Percentiles rank a stretch among this genome's conserved stretches.
phyloP scores from a whole-genome alignment of 2,113 vertebrate species.

The Crotalus horridus region DNA sequence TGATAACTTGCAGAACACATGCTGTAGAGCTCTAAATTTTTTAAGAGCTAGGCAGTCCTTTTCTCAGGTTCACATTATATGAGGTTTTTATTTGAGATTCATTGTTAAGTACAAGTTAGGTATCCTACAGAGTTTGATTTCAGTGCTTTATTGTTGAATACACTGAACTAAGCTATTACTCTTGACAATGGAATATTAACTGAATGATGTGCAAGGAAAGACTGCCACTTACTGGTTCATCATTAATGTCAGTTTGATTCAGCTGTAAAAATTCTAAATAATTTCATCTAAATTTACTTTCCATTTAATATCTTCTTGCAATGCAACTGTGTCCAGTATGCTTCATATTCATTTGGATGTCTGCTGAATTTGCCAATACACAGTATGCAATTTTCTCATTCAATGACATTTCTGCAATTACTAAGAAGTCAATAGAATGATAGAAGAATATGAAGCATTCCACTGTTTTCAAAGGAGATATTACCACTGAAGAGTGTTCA shows the following conservation, averaged over 20 bases:
- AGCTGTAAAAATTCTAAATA: neutral
- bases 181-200: slow-evolving; percentile 1
- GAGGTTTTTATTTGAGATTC: neutral
- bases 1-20: neutral
- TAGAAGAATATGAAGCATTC: neutral
- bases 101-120: neutral
- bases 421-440: neutral
- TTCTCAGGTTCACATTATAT: neutral
- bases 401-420: neutral
- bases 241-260: neutral
- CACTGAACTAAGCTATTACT: neutral
- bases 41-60: neutral
- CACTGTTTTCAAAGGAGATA: neutral
- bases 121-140: slow-evolving; percentile 1
- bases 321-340: neutral
- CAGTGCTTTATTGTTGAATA: neutral
- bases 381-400: neutral
- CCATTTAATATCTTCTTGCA: neutral
- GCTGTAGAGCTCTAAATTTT: neutral
- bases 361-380: neutral
- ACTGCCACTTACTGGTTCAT: slow-evolving; percentile 7
- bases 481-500: neutral
- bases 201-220: neutral
- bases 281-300: neutral
- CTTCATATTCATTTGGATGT: neutral